phyloP scores from a whole-genome alignment of 2,797 vertebrate species.

The Rhinichthys osculus region DNA sequence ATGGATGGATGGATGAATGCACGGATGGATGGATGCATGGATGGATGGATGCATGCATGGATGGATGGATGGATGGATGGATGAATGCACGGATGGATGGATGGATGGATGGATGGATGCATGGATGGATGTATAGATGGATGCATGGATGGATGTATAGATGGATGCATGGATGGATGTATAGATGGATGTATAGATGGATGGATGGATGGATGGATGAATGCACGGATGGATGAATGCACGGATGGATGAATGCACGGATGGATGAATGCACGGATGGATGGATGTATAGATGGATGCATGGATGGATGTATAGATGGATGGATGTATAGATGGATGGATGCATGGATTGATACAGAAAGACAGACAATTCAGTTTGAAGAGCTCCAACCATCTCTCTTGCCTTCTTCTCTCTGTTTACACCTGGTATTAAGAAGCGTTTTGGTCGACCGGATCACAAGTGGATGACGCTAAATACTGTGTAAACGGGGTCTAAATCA shows the following conservation, averaged over 20 bases:
- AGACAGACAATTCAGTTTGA: no score
- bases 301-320: not conserved
- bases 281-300: not conserved
- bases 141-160: not conserved
- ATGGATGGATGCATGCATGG: no score
- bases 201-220: not conserved
- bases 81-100: not conserved
- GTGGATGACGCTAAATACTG: no score
- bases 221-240: not conserved
- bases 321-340: not conserved
- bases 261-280: no score
- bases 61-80: not conserved
- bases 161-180: not conserved
- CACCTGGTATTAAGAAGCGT: no score
- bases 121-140: not conserved
- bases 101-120: not conserved
- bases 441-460: no score
- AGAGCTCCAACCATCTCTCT: no score
- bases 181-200: not conserved
- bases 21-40: no score
- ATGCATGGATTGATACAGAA: no score
- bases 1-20: no score
- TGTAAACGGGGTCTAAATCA: no score
- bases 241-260: not conserved
- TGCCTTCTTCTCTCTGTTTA: no score